Conservation (phyloP, 2,888 invertebrate genomes). For the Eupithecia abbreviata region DNA sequence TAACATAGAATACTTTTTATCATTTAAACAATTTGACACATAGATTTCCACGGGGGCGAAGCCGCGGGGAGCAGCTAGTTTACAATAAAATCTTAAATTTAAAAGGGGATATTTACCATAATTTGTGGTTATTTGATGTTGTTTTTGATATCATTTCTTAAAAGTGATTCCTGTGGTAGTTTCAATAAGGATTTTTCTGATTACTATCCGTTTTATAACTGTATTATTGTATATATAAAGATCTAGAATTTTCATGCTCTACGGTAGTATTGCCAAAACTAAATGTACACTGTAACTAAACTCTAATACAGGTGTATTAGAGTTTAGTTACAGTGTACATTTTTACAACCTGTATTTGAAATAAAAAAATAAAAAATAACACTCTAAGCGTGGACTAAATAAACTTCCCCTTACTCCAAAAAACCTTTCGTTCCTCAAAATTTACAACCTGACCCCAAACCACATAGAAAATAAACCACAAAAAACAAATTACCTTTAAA, state of each 20-base stretch:
- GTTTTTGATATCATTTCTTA: background rate
- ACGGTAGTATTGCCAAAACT: too few species aligned
- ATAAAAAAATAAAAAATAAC: background rate
- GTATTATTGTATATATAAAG: too few species aligned
- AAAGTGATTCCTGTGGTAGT: background rate
- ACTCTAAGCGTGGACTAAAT: background rate
- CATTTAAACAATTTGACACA: too few species aligned
- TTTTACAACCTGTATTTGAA: background rate
- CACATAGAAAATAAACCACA: slow-evolving; percentile 27
- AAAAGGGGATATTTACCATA: background rate
- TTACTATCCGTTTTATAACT: background rate
- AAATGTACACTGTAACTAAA: too few species aligned
- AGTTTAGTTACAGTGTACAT: too few species aligned
- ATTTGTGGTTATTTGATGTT: background rate
- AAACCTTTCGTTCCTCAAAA: slow-evolving; percentile 28
- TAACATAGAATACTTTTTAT: too few species aligned
- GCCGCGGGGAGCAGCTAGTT: too few species aligned
- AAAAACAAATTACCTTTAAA: slow-evolving; percentile 56
- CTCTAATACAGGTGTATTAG: too few species aligned
- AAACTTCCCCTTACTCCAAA: background rate
- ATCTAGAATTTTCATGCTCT: too few species aligned
- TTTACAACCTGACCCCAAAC: slow-evolving; percentile 34
- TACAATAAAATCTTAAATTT: background rate
- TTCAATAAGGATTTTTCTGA: background rate
- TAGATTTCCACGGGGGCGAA: too few species aligned